Evolutionary conservation across 2,888 invertebrate genomes (phyloP), one percentile per base, ranked within the genome.

Genomic region (Conchocele bisecta): DNA sequence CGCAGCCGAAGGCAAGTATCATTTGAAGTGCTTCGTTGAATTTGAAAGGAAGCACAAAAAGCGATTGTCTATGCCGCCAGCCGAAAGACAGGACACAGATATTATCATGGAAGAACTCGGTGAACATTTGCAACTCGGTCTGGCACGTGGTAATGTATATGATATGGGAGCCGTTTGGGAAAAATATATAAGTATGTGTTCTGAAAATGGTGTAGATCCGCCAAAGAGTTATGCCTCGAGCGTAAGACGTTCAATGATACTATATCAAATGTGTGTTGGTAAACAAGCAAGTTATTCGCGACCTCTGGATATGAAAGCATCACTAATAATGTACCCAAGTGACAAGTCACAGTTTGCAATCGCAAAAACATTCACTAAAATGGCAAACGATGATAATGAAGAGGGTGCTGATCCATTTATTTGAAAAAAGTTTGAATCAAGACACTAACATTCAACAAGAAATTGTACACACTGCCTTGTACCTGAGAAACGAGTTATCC

Each of bases 91-190:
- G n/a, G 41, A 48, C 46, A 37, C 7, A 17, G 59, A 59, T 6
- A 28, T 3, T 48, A 37, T 33, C 24, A 46, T 59, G 46, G 22
- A 11, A 17, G 46, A 59, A 17, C 17, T 58, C n/a, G n/a, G 22
- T 24, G 35, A 48, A 17, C 22, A 11, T 26, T 7, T 59, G 29
- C 48, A 58, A 58, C 20, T 44, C 29, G 58, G 59, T 17, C 37
- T 59, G 22, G 46, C 59, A 6, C 59, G 31, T 26, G 59, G 59
- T 20, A 46, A 59, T 59, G 59, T 59, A 15, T 48, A 59, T 35
- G 59, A 59, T 35, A 59, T 59, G 59, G 31, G 24, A 9, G 37
- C 20, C n/a, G 35, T 59, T 3, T 59, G 46, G 59, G 35, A 24
- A 4, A 59, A 24, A 22, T 59, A 59, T 20, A n/a, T 11, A n/a